These are phyloP conservation scores for Taxidea taxus DNA, from an alignment of 2,113 vertebrate species.

Conservation along the genomic window DNA sequence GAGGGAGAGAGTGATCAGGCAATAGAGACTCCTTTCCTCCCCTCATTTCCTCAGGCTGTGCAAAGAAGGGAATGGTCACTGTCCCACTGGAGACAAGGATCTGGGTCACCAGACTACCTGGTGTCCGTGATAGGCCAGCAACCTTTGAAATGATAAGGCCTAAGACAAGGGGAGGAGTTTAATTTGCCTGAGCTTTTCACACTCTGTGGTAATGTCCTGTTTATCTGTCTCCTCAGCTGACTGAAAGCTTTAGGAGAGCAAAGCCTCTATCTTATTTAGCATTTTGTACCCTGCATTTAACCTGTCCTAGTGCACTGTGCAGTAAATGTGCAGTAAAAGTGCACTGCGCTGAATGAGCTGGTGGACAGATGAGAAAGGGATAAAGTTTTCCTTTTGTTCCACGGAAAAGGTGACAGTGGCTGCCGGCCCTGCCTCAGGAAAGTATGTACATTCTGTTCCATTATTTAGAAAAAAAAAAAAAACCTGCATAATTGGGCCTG, in stretches of 20 bases:
- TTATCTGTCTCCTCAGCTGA: background rate
- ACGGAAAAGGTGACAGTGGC: conserved; percentile 22
- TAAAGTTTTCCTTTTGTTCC: background rate
- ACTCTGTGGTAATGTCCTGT: background rate
- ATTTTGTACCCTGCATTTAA: background rate
- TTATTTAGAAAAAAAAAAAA: conserved; percentile 44
- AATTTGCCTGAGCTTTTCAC: background rate
- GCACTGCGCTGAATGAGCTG: too few species aligned
- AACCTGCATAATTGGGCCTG: conserved; percentile 4
- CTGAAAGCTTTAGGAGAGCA: background rate
- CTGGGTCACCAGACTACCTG: background rate
- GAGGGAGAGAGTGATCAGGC: background rate
- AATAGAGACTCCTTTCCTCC: background rate
- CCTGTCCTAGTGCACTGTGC: background rate
- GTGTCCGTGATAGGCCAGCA: background rate
- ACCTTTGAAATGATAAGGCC: background rate
- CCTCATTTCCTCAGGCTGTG: background rate
- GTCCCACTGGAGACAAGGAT: background rate
- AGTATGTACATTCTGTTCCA: background rate
- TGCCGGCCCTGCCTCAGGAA: background rate
- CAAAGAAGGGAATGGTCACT: background rate
- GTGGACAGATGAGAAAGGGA: background rate
- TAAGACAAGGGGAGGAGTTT: background rate
- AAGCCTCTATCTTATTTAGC: background rate
- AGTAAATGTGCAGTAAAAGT: too few species aligned